These are phyloP conservation scores for Bradypodion pumilum DNA, from an alignment of 2,797 vertebrate species.

Conservation along the genomic window DNA sequence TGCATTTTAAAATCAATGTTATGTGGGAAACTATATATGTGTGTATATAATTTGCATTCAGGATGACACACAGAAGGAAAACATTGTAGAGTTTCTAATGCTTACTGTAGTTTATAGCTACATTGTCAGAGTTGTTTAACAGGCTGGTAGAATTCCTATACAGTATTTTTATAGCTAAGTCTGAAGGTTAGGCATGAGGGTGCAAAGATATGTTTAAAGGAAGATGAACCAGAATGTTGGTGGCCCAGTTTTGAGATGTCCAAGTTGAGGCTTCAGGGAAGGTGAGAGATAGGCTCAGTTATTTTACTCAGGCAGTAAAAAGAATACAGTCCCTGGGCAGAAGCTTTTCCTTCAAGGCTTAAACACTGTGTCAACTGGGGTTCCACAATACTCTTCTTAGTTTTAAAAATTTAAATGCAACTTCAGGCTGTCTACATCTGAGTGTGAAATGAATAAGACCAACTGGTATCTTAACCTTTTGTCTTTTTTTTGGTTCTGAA, in stretches of 20 bases:
- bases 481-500: neutral
- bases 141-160: neutral
- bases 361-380: neutral
- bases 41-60: neutral
- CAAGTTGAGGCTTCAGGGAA: neutral
- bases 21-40: neutral
- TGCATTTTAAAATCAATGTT: constrained; percentile 5
- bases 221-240: neutral
- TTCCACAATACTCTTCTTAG: neutral
- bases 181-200: neutral
- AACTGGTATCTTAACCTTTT: neutral
- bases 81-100: neutral
- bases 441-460: neutral
- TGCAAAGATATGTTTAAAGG: constrained; percentile 3
- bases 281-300: neutral
- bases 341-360: neutral
- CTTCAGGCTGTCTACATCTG: neutral
- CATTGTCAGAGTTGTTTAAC: neutral
- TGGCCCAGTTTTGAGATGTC: neutral
- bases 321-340: neutral
- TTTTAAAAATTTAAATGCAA: neutral
- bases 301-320: neutral
- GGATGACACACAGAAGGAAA: neutral
- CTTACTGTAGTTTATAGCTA: neutral
- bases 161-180: neutral